phyloP scores from a whole-genome alignment of 1,140 invertebrate species.

The Portunus trituberculatus region DNA sequence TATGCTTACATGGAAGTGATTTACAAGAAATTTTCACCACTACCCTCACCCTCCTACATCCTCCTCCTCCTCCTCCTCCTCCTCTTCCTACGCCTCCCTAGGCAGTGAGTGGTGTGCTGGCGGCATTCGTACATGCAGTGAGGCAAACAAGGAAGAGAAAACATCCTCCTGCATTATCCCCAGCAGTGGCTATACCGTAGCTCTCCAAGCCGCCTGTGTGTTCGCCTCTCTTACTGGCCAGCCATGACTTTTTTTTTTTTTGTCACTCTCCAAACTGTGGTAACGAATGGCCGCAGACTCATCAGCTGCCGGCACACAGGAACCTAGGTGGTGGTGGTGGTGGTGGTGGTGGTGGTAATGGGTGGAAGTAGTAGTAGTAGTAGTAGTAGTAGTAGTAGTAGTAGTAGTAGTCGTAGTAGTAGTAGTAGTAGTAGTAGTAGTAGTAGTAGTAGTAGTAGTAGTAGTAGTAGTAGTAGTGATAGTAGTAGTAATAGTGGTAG shows the following conservation, averaged over 20 bases:
- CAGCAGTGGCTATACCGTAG: background rate
- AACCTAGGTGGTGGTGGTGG: background rate
- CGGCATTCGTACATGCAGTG: background rate
- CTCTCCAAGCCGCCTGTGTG: background rate
- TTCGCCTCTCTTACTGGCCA: background rate
- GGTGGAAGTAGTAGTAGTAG: no score
- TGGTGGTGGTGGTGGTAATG: background rate
- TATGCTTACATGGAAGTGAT: constrained; percentile 57
- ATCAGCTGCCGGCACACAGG: background rate
- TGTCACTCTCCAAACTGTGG: background rate
- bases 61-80: constrained; percentile 7
- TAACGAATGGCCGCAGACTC: background rate
- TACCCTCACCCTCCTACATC: background rate
- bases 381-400: constrained; percentile 17
- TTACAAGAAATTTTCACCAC: constrained; percentile 26
- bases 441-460: constrained; percentile 12
- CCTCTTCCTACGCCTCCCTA: background rate
- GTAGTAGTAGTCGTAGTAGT: constrained; percentile 8
- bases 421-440: constrained; percentile 22
- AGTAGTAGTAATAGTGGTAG: constrained; percentile 1
- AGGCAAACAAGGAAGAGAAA: constrained; percentile 34
- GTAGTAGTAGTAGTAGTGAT: background rate
- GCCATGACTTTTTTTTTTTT: background rate
- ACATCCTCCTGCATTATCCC: background rate
- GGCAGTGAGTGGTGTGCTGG: background rate